Evolutionary conservation across 2,113 vertebrate genomes (phyloP), one percentile per base, ranked within the genome.

Genomic region (Syrmaticus mikado): DNA sequence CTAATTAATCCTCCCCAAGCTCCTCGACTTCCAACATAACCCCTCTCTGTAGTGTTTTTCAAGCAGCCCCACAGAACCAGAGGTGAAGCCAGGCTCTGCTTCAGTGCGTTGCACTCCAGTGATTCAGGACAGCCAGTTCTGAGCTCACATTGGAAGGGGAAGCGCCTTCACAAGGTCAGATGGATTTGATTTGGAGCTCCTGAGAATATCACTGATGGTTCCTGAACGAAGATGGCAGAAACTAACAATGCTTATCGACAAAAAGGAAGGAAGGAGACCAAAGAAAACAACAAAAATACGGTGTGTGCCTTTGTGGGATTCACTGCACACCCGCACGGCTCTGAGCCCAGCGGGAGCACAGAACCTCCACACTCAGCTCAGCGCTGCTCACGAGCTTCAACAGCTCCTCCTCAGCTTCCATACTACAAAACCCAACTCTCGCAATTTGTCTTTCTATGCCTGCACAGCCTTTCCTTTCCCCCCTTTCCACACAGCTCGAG

Each of bases 161-260:
- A 10, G 61, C 73, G 76, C 70, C 53, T 91, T 52, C 52, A 60
- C 32, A 22, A 62, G 48, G 13, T 3, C 45, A 3, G 1, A 28
- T 16, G 25, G 6, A 27, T 53, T 53, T 53, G 14, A 28, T 53
- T 53, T 30, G 52, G 27, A 28, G 52, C 52, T 28, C 27, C 52
- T 53, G 52, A 53, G 38, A 77, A 36, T 17, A 9, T 9, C 13
- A 30, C 0, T 3, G 18, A 52, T 4, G 30, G 4, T 43, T 58
- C 57, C n/a, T 30, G 18, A 70, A 32, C 0, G 5, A 45, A 55
- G 21, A 71, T 5, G 24, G 18, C 21, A 41, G 30, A 41, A 73
- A 70, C 16, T 14, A 30, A 0, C 52, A 48, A 5, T 1, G 0
- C 20, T 11, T 15, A 18, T 2, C 5, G 6, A 24, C 2, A 0